A percentile compares a stretch with the other conserved stretches of the same genome.
Conservation (phyloP, 1,140 invertebrate species). For the Caenorhabditis latens region DNA sequence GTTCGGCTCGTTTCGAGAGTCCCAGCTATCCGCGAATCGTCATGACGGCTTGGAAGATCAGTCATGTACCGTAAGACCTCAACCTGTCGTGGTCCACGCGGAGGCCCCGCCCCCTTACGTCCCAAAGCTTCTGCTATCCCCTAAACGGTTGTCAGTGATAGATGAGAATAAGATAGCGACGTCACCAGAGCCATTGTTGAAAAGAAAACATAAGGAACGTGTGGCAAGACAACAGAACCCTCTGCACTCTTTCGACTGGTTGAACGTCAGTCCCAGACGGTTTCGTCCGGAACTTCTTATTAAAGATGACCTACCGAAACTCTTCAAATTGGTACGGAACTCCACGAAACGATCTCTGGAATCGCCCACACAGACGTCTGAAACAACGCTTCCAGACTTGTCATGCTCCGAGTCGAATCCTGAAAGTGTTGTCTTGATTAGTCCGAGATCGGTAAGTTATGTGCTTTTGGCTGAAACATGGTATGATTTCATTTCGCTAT, state of each 20-base stretch:
- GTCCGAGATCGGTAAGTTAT: slow-evolving; percentile 31
- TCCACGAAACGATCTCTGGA: slow-evolving; percentile 53
- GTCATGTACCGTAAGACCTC: too few relatives aligned
- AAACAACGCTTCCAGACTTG: slow-evolving; percentile 13
- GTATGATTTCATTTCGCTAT: background rate
- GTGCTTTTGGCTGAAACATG: background rate
- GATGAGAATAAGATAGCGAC: slow-evolving; percentile 24
- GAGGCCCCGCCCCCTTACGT: background rate
- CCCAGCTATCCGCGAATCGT: slow-evolving; percentile 9
- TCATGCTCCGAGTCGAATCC: slow-evolving; percentile 14
- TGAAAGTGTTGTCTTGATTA: slow-evolving; percentile 14
- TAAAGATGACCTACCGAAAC: slow-evolving; percentile 65
- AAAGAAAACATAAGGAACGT: slow-evolving; percentile 71
- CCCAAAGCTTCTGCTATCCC: background rate
- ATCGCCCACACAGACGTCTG: slow-evolving; percentile 18
- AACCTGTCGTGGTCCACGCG: too few relatives aligned
- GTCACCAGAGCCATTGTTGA: slow-evolving; percentile 69
- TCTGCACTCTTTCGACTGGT: slow-evolving; percentile 71
- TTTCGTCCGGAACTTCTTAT: slow-evolving; percentile 63
- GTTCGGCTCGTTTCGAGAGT: slow-evolving; percentile 59
- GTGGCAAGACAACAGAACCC: slow-evolving; percentile 69
- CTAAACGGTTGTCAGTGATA: slow-evolving; percentile 22
- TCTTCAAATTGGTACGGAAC: slow-evolving; percentile 65
- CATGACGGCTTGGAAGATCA: background rate
- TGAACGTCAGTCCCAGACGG: slow-evolving; percentile 73